phyloP scores from a whole-genome alignment of 2,113 vertebrate genomes.

The Rafetus swinhoei region DNA sequence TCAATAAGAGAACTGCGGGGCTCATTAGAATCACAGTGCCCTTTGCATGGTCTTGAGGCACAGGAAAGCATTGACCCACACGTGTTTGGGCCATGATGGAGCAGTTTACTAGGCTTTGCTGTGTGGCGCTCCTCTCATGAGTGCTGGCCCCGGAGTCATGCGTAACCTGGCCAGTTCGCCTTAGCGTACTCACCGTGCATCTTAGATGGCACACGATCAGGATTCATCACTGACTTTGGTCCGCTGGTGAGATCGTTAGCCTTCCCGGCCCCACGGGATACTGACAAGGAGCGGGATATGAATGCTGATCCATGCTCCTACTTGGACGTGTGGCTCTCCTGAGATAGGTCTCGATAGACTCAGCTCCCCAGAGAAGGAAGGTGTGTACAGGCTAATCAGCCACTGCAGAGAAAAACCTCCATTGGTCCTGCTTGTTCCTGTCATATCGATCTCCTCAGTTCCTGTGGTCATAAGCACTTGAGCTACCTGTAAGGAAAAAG shows the following conservation, averaged over 20 bases:
- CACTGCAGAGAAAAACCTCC: neutral
- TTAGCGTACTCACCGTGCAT: no score
- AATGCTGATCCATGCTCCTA: no score
- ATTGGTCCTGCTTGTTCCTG: neutral
- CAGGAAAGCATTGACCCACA: neutral
- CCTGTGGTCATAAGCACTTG: rapidly evolving
- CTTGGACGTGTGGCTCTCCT: neutral
- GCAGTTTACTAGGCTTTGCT: neutral
- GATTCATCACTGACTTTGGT: no score
- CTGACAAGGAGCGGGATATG: no score
- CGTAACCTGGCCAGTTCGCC: neutral
- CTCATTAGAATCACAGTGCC: neutral
- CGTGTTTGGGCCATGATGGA: neutral
- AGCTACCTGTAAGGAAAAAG: neutral
- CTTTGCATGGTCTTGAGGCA: neutral
- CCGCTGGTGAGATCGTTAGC: no score
- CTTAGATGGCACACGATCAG: no score
- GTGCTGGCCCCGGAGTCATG: neutral
- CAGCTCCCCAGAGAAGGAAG: neutral
- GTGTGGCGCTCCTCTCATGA: neutral
- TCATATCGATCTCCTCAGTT: neutral
- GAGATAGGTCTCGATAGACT: neutral
- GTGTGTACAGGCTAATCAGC: neutral
- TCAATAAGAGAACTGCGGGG: neutral
- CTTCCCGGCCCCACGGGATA: no score